Percentiles rank a stretch among this genome's conserved stretches.
Evolutionary conservation across 1,140 invertebrate species (phyloP).

Genomic region (Brachionus paranguensis): DNA sequence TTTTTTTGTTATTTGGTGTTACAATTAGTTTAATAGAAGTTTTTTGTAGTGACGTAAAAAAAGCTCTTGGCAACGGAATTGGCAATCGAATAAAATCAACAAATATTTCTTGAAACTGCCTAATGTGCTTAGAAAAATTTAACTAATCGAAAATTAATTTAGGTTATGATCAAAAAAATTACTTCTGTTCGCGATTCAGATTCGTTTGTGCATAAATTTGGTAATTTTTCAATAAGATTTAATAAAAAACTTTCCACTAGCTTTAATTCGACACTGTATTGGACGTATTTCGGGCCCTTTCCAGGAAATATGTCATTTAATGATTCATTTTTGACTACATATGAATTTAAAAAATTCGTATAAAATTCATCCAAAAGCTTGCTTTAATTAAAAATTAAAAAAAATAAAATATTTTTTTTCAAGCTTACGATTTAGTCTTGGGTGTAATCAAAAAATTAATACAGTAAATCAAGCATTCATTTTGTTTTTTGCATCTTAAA

Average conservation of each 20-base stretch:
- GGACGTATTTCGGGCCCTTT: neutral
- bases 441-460: constrained; percentile 10
- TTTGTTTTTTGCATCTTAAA: constrained; percentile 25
- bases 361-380: neutral
- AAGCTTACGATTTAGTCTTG: neutral
- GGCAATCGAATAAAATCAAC: constrained; percentile 29
- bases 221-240: neutral
- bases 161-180: neutral
- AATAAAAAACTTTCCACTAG: constrained; percentile 1
- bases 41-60: constrained; percentile 34
- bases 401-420: neutral
- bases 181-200: neutral
- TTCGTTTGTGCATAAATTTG: neutral
- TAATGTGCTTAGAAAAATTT: neutral
- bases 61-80: constrained; percentile 23
- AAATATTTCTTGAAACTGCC: constrained; percentile 29
- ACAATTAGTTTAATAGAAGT: constrained; percentile 26
- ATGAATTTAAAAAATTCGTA: neutral
- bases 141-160: neutral
- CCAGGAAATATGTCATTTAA: neutral
- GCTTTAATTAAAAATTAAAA: neutral
- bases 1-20: constrained; percentile 19
- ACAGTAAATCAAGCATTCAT: neutral
- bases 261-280: neutral
- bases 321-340: neutral